phyloP scores from a whole-genome alignment of 2,113 vertebrate genomes.

The Lethenteron camtschaticum region DNA sequence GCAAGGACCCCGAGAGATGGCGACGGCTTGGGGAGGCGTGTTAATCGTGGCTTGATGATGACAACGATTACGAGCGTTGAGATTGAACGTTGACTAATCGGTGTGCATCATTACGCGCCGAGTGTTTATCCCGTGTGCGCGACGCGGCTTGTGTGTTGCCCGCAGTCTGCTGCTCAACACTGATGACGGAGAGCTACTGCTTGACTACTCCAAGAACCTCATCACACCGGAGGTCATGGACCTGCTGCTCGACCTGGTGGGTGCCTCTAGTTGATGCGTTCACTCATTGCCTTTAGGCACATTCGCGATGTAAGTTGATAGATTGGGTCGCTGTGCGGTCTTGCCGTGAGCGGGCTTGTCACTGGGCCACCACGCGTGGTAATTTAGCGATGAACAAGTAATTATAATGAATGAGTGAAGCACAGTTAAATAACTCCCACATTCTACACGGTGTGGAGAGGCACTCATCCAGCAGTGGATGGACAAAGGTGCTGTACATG shows the following conservation, averaged over 20 bases:
- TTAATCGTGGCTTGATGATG: background rate
- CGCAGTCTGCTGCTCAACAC: conserved; percentile 43
- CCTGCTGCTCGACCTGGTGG: conserved; percentile 68
- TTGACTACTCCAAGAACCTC: conserved; percentile 93
- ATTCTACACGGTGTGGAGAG: no score
- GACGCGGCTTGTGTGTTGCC: background rate
- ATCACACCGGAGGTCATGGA: conserved; percentile 63
- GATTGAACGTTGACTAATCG: conserved; percentile 21
- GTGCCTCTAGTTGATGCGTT: background rate
- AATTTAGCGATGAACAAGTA: no score
- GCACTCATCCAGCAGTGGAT: no score
- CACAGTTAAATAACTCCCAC: no score
- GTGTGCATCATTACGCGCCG: conserved; percentile 20
- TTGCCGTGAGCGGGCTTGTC: no score
- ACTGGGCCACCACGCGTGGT: no score
- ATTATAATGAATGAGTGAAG: no score
- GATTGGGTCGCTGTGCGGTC: no score
- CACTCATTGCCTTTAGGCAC: no score
- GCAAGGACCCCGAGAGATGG: background rate
- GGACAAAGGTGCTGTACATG: no score
- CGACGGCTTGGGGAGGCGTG: background rate
- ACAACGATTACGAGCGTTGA: background rate
- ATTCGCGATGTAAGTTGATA: no score
- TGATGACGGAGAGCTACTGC: conserved; percentile 54
- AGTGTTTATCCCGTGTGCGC: conserved; percentile 13